Percentiles rank a stretch among this genome's conserved stretches.
Evolutionary conservation across 2,113 vertebrate genomes (phyloP).

Genomic region (Pyxicephalus adspersus): DNA sequence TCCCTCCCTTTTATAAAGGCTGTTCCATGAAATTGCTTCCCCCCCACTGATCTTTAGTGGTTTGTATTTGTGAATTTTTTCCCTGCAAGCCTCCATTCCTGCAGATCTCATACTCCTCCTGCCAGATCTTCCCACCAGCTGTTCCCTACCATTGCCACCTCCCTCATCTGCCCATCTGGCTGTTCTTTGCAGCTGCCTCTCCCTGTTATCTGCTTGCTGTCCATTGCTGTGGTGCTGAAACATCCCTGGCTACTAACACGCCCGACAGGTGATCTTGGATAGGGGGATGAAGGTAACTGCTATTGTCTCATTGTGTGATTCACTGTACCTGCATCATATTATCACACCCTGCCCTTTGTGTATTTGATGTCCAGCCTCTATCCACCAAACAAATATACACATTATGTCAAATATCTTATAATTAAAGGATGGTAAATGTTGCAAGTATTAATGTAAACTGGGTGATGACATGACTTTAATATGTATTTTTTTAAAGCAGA

Average conservation of each 20-base stretch:
- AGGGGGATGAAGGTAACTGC: conserved; percentile 25
- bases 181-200: conserved; percentile 15
- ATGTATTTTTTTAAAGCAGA: not conserved
- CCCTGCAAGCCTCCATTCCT: not conserved
- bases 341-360: not conserved
- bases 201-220: conserved; percentile 27
- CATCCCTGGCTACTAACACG: conserved; percentile 25
- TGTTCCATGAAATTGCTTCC: conserved; percentile 11
- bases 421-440: too few relatives aligned
- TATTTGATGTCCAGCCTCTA: not conserved
- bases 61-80: not conserved
- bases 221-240: conserved; percentile 49
- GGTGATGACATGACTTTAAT: not conserved
- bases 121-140: conserved; percentile 3
- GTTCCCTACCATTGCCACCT: not conserved
- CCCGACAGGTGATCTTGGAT: conserved; percentile 13
- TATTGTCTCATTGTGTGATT: conserved; percentile 13
- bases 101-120: conserved; percentile 3
- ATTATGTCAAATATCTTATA: not conserved
- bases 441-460: not conserved
- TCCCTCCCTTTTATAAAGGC: conserved; percentile 17
- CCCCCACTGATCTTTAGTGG: not conserved
- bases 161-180: conserved; percentile 8
- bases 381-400: not conserved
- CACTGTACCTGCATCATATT: not conserved